Percentiles rank a stretch among this genome's conserved stretches.
phyloP scores from a whole-genome alignment of 2,797 vertebrate genomes.

The Meriones psammophilus region DNA sequence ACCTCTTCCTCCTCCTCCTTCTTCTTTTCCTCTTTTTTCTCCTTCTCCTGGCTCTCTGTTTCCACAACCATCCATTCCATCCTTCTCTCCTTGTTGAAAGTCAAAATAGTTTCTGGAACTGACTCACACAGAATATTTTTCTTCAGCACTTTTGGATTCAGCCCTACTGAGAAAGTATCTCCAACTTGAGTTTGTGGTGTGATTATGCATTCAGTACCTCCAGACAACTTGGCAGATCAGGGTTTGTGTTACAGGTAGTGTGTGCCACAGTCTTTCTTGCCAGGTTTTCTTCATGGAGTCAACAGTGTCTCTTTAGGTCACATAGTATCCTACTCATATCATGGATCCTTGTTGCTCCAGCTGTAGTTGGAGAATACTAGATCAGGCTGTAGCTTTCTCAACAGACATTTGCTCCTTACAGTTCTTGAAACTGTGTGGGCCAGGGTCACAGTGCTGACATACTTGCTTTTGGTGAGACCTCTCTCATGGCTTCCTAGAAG shows the following conservation, averaged over 20 bases:
- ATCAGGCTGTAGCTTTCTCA: not conserved
- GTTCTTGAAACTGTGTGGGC: not conserved
- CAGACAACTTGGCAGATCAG: not conserved
- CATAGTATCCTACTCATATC: fast-evolving
- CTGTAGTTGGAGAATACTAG: fast-evolving
- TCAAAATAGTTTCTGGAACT: too few relatives aligned
- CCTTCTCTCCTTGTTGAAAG: not conserved
- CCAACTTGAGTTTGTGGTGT: not conserved
- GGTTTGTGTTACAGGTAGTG: not conserved
- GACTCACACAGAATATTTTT: not conserved
- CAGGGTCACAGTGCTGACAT: too few relatives aligned
- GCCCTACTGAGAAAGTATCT: not conserved
- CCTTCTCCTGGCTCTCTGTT: not conserved
- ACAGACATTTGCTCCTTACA: not conserved
- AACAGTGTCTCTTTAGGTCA: not conserved
- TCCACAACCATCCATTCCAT: too few relatives aligned
- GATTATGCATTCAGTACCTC: not conserved
- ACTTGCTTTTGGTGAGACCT: not conserved
- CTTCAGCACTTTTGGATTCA: not conserved
- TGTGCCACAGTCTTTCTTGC: not conserved
- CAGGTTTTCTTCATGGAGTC: not conserved
- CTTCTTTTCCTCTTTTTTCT: too few relatives aligned
- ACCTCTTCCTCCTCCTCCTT: not conserved
- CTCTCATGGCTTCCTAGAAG: not conserved
- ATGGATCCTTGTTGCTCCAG: not conserved